phyloP scores from a whole-genome alignment of 2,113 vertebrate species.

The Ellobius talpinus region DNA sequence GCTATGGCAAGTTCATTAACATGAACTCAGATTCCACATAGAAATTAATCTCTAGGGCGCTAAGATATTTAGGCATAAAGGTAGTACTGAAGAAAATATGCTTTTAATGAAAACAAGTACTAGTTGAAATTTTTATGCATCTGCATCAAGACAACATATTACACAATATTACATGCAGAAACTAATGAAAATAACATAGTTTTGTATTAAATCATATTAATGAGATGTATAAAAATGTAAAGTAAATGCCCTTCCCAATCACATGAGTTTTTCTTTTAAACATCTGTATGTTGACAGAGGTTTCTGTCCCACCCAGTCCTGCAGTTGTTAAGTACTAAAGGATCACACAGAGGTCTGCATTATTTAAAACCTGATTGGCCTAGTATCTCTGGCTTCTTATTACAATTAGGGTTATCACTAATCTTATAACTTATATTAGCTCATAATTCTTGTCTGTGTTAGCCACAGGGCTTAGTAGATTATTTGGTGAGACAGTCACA shows the following conservation, averaged over 20 bases:
- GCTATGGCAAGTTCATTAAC: background rate
- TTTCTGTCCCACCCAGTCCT: no score
- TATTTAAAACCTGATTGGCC: no score
- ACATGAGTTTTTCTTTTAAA: background rate
- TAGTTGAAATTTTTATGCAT: background rate
- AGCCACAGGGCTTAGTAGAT: no score
- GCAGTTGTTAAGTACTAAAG: no score
- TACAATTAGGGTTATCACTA: no score
- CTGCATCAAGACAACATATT: background rate
- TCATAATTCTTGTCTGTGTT: no score
- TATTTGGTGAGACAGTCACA: no score
- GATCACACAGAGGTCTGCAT: no score
- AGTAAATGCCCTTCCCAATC: background rate
- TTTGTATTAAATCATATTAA: background rate
- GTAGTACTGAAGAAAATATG: background rate
- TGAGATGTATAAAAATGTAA: background rate
- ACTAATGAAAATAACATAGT: background rate
- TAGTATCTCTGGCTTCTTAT: no score
- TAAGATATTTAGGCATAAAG: background rate
- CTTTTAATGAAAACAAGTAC: background rate
- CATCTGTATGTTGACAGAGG: background rate
- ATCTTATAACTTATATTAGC: no score
- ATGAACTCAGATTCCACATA: background rate
- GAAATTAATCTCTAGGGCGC: background rate
- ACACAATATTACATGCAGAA: background rate